Conservation (phyloP, 2,113 vertebrate genomes). For the Eurystomus gularis region DNA sequence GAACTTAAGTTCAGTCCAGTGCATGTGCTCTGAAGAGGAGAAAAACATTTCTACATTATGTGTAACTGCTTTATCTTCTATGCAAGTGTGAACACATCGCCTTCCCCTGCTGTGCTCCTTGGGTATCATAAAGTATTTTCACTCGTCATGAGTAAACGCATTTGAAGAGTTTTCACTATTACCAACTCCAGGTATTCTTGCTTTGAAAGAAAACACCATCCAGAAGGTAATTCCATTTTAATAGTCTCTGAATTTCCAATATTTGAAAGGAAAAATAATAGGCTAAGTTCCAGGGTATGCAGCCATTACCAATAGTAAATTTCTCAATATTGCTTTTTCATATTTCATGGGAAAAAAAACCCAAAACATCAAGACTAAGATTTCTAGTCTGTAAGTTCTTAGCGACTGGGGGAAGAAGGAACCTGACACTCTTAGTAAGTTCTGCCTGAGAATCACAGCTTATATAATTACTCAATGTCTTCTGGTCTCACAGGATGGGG, state of each 20-base stretch:
- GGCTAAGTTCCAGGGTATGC: neutral
- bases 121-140: neutral
- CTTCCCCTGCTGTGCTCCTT: neutral
- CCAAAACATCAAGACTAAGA: neutral
- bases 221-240: neutral
- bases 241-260: neutral
- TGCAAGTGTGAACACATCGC: neutral
- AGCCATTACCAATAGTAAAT: neutral
- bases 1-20: neutral
- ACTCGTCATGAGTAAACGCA: neutral
- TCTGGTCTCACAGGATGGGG: slow-evolving; percentile 95
- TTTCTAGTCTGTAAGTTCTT: neutral
- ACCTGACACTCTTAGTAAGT: neutral
- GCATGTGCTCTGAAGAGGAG: neutral
- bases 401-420: neutral
- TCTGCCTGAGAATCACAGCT: slow-evolving; percentile 68
- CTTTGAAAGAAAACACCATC: neutral
- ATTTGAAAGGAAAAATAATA: neutral
- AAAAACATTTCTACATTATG: neutral
- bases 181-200: neutral
- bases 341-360: neutral
- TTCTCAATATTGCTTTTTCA: neutral
- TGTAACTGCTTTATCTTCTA: neutral
- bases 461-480: slow-evolving; percentile 89
- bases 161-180: neutral